Evolutionary conservation across 2,888 invertebrate species (phyloP), one percentile per base, ranked within the genome.

Genomic region (Machimus rusticus): DNA sequence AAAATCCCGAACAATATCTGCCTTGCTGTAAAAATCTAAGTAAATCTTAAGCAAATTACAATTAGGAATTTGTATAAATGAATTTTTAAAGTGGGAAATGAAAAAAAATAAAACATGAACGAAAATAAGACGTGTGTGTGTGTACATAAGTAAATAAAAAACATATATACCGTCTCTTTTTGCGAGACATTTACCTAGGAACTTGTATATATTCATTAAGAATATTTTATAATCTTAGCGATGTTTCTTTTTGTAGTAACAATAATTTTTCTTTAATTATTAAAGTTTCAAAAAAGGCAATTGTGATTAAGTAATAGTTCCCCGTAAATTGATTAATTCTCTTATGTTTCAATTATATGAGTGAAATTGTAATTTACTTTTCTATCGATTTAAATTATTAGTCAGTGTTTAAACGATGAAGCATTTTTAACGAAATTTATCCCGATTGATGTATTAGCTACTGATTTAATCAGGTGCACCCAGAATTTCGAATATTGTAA

Each of bases 121-220:
- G 46, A 79, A 79, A 76, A 34, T 76, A 76, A 76, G 34, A 76
- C 37, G 76, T 34, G 76, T 76, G 76, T 51, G 55, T 55, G 34
- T 51, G 57, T 82, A 57, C 31, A 76, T 76, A 76, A 76, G n/a
- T 76, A 76, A 76, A 76, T 76, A 16, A n/a, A 66, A 66, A 66
- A 66, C 19, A 79, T 28, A 79, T 79, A 79, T 82, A 82, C 57
- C n/a, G 82, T 82, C 82, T 82, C 82, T 82, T 82, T 82, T 82
- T 82, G 82, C 82, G 82, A 82, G 82, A 82, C 82, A 82, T 76
- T 76, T 34, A 78, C 79, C 82, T 82, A 82, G 82, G 57, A 55
- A 66, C 57, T 51, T 82, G 82, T 82, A 82, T 37, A 82, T 82
- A 82, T 82, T 82, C 82, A 82, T 37, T 55, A 66, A 66, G 82